These are phyloP conservation scores for Toxotes chatareus DNA, from an alignment of 2,113 vertebrate genomes.

Conservation along the genomic window DNA sequence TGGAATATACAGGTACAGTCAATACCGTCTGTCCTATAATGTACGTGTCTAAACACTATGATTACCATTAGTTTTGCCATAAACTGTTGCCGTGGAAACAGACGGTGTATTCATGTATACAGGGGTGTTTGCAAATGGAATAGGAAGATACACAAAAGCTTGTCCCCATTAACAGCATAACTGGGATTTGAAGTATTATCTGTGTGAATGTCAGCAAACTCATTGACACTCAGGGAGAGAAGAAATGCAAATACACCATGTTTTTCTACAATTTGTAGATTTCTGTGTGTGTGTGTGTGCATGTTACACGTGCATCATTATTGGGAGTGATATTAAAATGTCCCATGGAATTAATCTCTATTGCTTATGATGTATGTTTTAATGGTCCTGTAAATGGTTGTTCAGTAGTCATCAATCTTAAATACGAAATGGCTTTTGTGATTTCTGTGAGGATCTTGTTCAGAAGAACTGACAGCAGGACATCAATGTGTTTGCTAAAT, in stretches of 20 bases:
- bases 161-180: neutral
- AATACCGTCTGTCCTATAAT: neutral
- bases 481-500: slow-evolving; percentile 31
- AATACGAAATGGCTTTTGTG: slow-evolving; percentile 52
- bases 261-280: slow-evolving; percentile 2
- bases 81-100: slow-evolving; percentile 30
- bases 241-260: slow-evolving; percentile 10
- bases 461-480: slow-evolving; percentile 28
- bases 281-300: neutral
- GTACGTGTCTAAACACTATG: neutral
- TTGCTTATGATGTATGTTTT: slow-evolving; percentile 48
- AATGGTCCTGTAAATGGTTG: slow-evolving; percentile 48
- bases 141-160: slow-evolving; percentile 16
- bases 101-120: neutral
- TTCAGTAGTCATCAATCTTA: slow-evolving; percentile 54
- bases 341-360: slow-evolving; percentile 37
- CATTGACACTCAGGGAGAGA: slow-evolving; percentile 2
- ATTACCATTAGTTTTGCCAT: slow-evolving; percentile 1
- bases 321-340: slow-evolving; percentile 35
- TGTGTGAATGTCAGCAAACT: neutral
- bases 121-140: slow-evolving; percentile 15
- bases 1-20: neutral
- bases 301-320: slow-evolving; percentile 21
- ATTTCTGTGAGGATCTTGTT: slow-evolving; percentile 31
- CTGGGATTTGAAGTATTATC: slow-evolving; percentile 31